Percentiles rank a stretch among this genome's conserved stretches.
Conservation (phyloP, 2,113 vertebrate genomes). For the Pelodiscus sinensis region DNA sequence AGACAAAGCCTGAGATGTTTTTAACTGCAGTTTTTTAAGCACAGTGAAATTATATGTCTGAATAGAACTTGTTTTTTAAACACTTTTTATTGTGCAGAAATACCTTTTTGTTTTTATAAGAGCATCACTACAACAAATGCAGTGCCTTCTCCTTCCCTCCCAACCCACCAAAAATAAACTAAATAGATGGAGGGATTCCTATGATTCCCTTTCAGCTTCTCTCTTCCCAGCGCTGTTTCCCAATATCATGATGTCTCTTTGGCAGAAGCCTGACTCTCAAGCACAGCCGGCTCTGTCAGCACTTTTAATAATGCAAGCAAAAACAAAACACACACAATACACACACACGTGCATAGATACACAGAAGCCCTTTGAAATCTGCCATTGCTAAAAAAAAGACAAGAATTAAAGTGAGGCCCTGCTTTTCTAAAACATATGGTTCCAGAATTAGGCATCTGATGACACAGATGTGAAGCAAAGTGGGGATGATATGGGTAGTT, state of each 20-base stretch:
- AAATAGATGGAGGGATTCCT: not conserved
- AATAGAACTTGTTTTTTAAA: not conserved
- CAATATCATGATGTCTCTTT: not conserved
- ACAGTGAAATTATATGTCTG: not conserved
- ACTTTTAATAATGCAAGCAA: not conserved
- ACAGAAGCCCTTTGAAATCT: fast-evolving
- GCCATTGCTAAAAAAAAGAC: not conserved
- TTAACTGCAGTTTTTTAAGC: conserved; percentile 8
- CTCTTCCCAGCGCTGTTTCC: not conserved
- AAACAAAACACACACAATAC: not conserved
- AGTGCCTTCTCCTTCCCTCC: not conserved
- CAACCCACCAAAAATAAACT: not conserved
- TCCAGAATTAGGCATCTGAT: not conserved
- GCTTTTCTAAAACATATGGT: not conserved
- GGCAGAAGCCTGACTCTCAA: not conserved
- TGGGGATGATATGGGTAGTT: not conserved
- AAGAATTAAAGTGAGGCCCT: not conserved
- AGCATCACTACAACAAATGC: not conserved
- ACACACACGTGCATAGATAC: not conserved
- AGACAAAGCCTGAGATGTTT: not conserved
- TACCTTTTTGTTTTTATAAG: no score
- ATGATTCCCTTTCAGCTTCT: conserved; percentile 28
- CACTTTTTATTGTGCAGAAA: no score
- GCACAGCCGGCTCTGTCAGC: not conserved
- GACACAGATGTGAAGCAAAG: not conserved